phyloP scores from a whole-genome alignment of 2,888 invertebrate genomes.

The Neocrepidodera transversa region DNA sequence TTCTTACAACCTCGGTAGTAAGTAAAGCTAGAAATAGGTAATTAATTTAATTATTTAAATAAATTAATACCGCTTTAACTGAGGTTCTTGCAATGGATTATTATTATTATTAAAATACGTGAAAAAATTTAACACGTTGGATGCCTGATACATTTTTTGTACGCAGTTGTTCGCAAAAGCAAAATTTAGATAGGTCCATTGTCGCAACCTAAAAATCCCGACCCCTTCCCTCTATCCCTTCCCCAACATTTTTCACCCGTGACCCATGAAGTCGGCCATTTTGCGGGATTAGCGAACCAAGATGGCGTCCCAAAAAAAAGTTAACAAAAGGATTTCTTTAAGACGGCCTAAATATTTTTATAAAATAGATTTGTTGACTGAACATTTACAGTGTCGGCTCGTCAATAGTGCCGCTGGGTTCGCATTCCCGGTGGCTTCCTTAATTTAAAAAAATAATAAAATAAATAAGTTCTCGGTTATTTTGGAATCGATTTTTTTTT shows the following conservation, averaged over 20 bases:
- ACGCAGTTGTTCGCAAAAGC: constrained; percentile 32
- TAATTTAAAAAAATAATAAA: too few relatives aligned
- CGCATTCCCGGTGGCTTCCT: constrained; percentile 27
- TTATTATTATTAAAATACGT: too few relatives aligned
- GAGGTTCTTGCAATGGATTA: too few relatives aligned
- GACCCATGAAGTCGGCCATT: constrained; percentile 24
- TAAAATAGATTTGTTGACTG: constrained; percentile 58
- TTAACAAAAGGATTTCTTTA: constrained; percentile 50
- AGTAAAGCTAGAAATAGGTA: too few relatives aligned
- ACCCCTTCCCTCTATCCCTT: constrained; percentile 43
- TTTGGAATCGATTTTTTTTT: constrained; percentile 24
- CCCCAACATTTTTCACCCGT: constrained; percentile 33
- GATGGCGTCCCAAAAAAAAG: constrained; percentile 37
- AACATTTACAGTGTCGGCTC: constrained; percentile 52
- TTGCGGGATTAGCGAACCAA: constrained; percentile 41
- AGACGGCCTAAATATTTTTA: constrained; percentile 60
- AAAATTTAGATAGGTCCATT: constrained; percentile 50
- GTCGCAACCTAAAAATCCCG: constrained; percentile 50
- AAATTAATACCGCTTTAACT: too few relatives aligned
- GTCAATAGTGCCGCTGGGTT: constrained; percentile 39
- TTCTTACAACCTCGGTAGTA: too few relatives aligned
- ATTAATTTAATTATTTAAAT: too few relatives aligned
- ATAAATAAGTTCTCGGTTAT: constrained; percentile 28
- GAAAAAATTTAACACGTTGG: too few relatives aligned
- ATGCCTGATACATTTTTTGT: too few relatives aligned